Evolutionary conservation across 1,140 invertebrate genomes (phyloP), one percentile per base, ranked within the genome.

Genomic region (Diuraphis noxia): DNA sequence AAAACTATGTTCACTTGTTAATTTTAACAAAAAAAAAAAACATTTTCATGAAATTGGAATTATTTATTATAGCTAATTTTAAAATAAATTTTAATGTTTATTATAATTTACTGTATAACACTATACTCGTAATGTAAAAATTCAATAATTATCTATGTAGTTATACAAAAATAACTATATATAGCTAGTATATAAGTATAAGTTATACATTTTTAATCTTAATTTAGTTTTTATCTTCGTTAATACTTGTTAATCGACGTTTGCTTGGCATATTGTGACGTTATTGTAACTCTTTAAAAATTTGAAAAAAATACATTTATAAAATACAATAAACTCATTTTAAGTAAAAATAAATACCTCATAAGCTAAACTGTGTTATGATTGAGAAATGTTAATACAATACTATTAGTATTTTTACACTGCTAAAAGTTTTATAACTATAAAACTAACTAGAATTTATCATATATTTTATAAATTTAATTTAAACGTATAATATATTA

Each of bases 311-410:
- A 63, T 63, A n/a, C 13, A n/a, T 63, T 13, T 63, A 63, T n/a
- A 5, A 63, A n/a, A n/a, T 30, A 10, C 10, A n/a, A 63, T n/a
- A 63, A 3, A 63, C 52, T 56, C 1, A 19, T 17, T 30, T 1
- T 56, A 56, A 56, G 25, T 30, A 9, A n/a, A 63, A 13, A 63
- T 63, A 13, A n/a, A 63, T 63, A 63, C 94, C 93, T 92, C 92
- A 77, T 82, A n/a, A n/a, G 56, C 56, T n/a, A 63, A n/a, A 30
- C 3, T 4, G 4, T 63, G 10, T 13, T n/a, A 63, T 0, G 56
- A 63, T n/a, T 63, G 3, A 63, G 56, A 25, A 63, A n/a, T 63
- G 9, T 13, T n/a, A n/a, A n/a, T n/a, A n/a, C n/a, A n/a, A n/a
- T n/a, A n/a, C n/a, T n/a, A n/a, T n/a, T n/a, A n/a, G n/a, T n/a